Conservation (phyloP, 64 coral and sea anemone species). For the Montipora capricornis region DNA sequence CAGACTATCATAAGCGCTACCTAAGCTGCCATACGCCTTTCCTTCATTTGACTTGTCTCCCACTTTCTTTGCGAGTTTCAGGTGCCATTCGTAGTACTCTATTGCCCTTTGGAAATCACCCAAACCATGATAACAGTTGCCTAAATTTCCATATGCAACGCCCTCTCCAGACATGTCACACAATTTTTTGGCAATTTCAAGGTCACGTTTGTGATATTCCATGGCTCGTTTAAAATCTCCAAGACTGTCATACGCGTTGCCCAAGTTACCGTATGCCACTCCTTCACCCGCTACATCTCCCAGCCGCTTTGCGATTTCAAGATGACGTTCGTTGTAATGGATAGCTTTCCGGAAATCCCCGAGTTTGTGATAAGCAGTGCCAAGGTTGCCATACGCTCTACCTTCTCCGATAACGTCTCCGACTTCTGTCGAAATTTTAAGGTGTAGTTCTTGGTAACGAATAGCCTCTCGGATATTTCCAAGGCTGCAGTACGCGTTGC, state of each 20-base stretch:
- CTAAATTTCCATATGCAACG: not conserved
- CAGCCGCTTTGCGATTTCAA: not conserved
- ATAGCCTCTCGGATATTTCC: slow-evolving; percentile 8
- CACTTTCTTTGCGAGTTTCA: not conserved
- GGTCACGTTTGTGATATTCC: not conserved
- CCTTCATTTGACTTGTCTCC: not conserved
- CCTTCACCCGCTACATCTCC: not conserved
- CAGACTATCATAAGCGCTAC: not conserved
- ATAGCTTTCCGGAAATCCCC: not conserved
- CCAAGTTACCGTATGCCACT: not conserved
- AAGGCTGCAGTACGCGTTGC: not conserved
- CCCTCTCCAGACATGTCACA: not conserved
- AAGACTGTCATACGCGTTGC: not conserved
- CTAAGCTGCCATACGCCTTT: not conserved
- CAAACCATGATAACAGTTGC: not conserved
- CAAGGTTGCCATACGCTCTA: not conserved
- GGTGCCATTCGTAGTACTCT: not conserved
- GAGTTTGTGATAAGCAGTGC: not conserved
- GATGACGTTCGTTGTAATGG: not conserved
- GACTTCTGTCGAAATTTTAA: not conserved
- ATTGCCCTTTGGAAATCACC: not conserved
- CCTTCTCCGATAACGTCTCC: not conserved
- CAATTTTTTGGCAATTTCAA: not conserved
- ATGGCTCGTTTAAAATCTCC: not conserved
- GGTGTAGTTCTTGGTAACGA: not conserved